phyloP scores from a whole-genome alignment of 1,140 invertebrate species.

The Belonocnema kinseyi region DNA sequence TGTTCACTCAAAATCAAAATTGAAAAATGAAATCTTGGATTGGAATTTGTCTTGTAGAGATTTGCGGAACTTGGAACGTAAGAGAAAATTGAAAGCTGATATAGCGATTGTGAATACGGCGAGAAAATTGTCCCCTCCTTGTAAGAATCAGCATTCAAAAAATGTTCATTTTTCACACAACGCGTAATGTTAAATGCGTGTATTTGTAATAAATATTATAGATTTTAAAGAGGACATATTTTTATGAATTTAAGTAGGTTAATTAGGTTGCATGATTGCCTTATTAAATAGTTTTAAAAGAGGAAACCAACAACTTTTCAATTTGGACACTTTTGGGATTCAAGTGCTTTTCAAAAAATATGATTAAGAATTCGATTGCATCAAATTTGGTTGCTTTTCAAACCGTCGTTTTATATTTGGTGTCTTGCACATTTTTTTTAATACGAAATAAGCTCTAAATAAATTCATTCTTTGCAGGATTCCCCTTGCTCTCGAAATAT shows the following conservation, averaged over 20 bases:
- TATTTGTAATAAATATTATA: slow-evolving; percentile 1
- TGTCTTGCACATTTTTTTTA: background rate
- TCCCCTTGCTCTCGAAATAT: slow-evolving; percentile 36
- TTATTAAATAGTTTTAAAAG: background rate
- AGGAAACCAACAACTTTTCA: too few relatives aligned
- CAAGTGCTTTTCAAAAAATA: background rate
- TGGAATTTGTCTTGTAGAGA: background rate
- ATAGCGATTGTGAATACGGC: slow-evolving; percentile 46
- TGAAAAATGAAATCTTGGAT: background rate
- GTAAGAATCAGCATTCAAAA: slow-evolving; percentile 25
- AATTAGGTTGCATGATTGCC: slow-evolving; percentile 31
- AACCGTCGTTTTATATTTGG: too few relatives aligned
- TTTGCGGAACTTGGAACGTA: slow-evolving; percentile 23
- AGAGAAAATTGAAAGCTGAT: slow-evolving; percentile 47
- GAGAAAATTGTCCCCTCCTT: slow-evolving; percentile 42
- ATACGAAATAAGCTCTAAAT: slow-evolving; percentile 1
- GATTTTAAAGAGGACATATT: too few relatives aligned
- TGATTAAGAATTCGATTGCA: too few relatives aligned
- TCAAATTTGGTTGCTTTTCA: too few relatives aligned
- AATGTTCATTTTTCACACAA: background rate
- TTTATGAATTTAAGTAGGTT: too few relatives aligned
- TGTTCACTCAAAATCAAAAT: slow-evolving; percentile 8
- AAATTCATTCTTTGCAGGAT: slow-evolving; percentile 40
- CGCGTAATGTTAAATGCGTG: background rate
- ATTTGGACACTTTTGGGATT: background rate